A percentile compares a stretch with the other conserved stretches of the same genome.
Evolutionary conservation across 2,888 invertebrate species (phyloP).

Genomic region (Hyles lineata): DNA sequence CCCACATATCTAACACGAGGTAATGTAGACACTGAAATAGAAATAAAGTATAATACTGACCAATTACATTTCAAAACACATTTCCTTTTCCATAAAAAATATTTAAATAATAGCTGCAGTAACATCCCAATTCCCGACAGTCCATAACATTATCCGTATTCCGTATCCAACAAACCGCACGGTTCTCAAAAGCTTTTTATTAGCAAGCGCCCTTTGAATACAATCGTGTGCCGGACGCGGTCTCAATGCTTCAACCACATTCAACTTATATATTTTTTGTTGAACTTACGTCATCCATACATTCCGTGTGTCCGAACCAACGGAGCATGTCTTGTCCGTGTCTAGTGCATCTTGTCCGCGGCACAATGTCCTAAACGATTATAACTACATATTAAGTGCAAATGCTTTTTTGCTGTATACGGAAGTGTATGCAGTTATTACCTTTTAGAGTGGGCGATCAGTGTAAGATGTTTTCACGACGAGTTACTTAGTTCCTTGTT

Average conservation of each 20-base stretch:
- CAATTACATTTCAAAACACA: not conserved
- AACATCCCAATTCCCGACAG: not conserved
- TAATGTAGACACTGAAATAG: not conserved
- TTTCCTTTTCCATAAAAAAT: not conserved
- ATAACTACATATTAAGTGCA: not conserved
- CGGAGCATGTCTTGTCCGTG: slow-evolving; percentile 20
- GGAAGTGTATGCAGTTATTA: slow-evolving; percentile 9
- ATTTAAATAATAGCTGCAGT: not conserved
- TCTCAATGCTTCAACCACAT: slow-evolving; percentile 20
- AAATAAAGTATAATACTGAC: not conserved
- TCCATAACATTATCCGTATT: not conserved
- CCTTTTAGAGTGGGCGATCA: not conserved
- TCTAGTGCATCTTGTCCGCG: slow-evolving; percentile 18
- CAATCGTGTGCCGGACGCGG: slow-evolving; percentile 30
- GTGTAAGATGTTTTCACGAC: not conserved
- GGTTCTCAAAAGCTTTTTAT: slow-evolving; percentile 16
- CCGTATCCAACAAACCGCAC: not conserved
- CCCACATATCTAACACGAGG: not conserved
- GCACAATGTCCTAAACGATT: not conserved
- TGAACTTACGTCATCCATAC: slow-evolving; percentile 19
- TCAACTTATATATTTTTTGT: slow-evolving; percentile 5
- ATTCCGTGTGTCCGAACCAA: slow-evolving; percentile 21
- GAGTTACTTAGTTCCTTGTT: not conserved
- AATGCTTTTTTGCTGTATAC: not conserved
- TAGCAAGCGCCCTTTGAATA: slow-evolving; percentile 28